phyloP scores from a whole-genome alignment of 2,888 invertebrate genomes.

The Arge pagana region DNA sequence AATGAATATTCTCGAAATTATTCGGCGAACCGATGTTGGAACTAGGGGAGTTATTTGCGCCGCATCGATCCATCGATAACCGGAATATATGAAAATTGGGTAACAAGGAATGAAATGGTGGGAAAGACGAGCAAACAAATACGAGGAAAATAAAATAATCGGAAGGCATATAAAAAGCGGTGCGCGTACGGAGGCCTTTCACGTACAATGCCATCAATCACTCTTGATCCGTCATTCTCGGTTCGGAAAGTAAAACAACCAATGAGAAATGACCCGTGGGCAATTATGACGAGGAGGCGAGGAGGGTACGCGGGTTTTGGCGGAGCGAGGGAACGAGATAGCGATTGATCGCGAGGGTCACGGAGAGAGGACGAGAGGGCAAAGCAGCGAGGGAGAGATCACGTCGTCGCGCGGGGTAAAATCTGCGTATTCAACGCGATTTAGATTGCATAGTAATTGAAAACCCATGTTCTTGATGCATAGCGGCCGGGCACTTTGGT shows the following conservation, averaged over 20 bases:
- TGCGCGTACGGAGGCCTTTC: too few relatives aligned
- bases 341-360: not conserved
- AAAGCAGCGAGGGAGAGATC: not conserved
- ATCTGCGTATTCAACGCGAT: slow-evolving; percentile 24
- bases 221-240: slow-evolving; percentile 24
- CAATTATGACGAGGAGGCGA: slow-evolving; percentile 42
- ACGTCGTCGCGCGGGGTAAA: slow-evolving; percentile 20
- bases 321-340: not conserved
- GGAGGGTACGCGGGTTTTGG: too few relatives aligned
- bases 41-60: too few relatives aligned
- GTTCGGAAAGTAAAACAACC: slow-evolving; percentile 33
- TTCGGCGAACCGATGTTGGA: too few relatives aligned
- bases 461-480: slow-evolving; percentile 25
- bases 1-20: too few relatives aligned
- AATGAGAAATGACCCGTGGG: slow-evolving; percentile 47
- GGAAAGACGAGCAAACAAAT: too few relatives aligned
- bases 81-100: too few relatives aligned
- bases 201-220: slow-evolving; percentile 38
- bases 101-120: too few relatives aligned
- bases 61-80: too few relatives aligned
- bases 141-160: too few relatives aligned
- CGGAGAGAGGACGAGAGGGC: not conserved
- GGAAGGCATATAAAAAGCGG: too few relatives aligned
- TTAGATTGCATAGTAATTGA: slow-evolving; percentile 25
- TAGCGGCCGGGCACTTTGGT: slow-evolving; percentile 17